Evolutionary conservation across 1,140 invertebrate genomes (phyloP).

Genomic region (Trissolcus basalis): DNA sequence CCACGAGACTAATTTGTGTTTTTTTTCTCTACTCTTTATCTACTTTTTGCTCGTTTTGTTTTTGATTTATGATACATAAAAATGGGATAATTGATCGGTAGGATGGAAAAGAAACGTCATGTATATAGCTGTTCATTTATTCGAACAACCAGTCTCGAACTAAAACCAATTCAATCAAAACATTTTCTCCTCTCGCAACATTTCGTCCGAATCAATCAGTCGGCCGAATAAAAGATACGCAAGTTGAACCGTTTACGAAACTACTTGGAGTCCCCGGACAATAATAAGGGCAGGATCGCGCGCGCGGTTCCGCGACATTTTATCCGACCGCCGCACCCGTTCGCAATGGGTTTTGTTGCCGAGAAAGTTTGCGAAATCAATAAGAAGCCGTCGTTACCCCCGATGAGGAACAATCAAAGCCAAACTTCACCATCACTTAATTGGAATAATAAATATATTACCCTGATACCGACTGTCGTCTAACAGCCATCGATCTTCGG

Average conservation of each 20-base stretch:
- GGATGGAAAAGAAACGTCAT: too few species aligned
- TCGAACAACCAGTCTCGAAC: not conserved
- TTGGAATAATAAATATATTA: conserved; percentile 58
- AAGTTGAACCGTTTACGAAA: conserved; percentile 27
- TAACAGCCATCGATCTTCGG: conserved; percentile 25
- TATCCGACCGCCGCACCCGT: not conserved
- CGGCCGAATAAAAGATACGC: conserved; percentile 21
- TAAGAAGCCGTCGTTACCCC: conserved; percentile 31
- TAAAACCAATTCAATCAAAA: not conserved
- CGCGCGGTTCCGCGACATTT: conserved; percentile 14
- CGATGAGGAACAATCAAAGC: conserved; percentile 35
- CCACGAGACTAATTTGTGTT: too few species aligned
- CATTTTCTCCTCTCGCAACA: conserved; percentile 1
- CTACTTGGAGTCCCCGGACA: conserved; percentile 18
- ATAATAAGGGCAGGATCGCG: conserved; percentile 15
- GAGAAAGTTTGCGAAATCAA: conserved; percentile 46
- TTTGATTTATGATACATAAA: too few species aligned
- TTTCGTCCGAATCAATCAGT: conserved; percentile 23
- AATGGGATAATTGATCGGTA: too few species aligned
- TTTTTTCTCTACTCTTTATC: too few species aligned
- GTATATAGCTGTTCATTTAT: not conserved
- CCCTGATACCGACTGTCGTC: conserved; percentile 32
- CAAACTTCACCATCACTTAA: conserved; percentile 53
- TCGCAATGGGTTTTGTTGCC: conserved; percentile 30
- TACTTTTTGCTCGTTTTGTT: too few species aligned